phyloP scores from a whole-genome alignment of 1,140 invertebrate genomes.

The Anastrepha ludens region DNA sequence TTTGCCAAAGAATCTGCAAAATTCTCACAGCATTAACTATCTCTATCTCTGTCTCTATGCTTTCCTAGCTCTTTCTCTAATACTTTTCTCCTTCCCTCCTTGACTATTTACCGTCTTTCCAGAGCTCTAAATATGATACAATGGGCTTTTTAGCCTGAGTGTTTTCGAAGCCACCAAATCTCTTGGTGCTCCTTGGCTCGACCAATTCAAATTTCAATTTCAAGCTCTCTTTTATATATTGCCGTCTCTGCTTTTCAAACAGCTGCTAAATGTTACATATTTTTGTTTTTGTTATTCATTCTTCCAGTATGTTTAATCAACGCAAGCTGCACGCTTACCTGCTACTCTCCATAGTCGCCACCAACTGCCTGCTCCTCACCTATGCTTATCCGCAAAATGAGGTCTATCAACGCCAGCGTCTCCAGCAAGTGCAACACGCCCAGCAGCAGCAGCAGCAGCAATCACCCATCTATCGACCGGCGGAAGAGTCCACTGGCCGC shows the following conservation, averaged over 20 bases:
- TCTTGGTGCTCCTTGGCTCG: too few relatives aligned
- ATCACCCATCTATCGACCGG: slow-evolving; percentile 63
- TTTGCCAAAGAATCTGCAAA: too few relatives aligned
- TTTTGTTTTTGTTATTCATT: not conserved
- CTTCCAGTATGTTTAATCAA: slow-evolving; percentile 73
- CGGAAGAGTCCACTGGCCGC: slow-evolving; percentile 67
- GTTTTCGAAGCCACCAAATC: too few relatives aligned
- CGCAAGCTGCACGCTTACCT: slow-evolving; percentile 74
- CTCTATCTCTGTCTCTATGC: too few relatives aligned
- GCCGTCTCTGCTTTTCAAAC: not conserved
- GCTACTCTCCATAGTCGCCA: slow-evolving; percentile 74
- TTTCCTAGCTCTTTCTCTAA: too few relatives aligned
- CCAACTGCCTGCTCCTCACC: slow-evolving; percentile 74
- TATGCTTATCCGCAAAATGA: slow-evolving; percentile 74
- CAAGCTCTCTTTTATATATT: too few relatives aligned
- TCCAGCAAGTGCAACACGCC: slow-evolving; percentile 54
- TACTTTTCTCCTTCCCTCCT: too few relatives aligned
- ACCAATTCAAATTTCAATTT: too few relatives aligned
- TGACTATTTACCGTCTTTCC: too few relatives aligned
- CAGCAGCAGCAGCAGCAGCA: slow-evolving; percentile 53
- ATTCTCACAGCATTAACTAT: too few relatives aligned
- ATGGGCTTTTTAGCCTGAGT: too few relatives aligned
- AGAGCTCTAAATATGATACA: too few relatives aligned
- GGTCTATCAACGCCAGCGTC: slow-evolving; percentile 64
- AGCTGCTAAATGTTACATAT: not conserved